A percentile compares a stretch with the other conserved stretches of the same genome.
Conservation (phyloP, 2,113 vertebrate genomes). For the Turdus rufiventris region DNA sequence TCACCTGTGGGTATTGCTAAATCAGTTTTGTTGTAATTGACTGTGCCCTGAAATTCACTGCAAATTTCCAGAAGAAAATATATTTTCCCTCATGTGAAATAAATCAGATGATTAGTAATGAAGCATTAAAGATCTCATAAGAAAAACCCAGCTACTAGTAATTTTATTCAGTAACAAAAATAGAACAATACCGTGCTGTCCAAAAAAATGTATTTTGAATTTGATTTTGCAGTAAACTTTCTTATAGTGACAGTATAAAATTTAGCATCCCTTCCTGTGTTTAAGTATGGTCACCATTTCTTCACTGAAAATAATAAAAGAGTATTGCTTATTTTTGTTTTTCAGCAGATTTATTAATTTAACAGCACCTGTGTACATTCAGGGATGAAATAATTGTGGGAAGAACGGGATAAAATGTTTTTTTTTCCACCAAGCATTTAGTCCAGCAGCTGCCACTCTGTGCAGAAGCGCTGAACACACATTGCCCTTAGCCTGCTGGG, state of each 20-base stretch:
- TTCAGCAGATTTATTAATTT: neutral
- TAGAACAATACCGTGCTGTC: neutral
- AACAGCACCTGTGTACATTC: neutral
- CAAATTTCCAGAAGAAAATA: neutral
- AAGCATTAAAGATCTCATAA: neutral
- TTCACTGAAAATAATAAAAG: neutral
- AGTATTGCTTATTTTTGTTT: conserved; percentile 6
- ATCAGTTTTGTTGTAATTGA: neutral
- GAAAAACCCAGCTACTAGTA: neutral
- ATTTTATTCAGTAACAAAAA: neutral
- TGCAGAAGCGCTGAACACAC: neutral
- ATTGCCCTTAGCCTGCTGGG: neutral
- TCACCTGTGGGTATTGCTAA: conserved; percentile 17
- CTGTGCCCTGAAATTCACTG: neutral
- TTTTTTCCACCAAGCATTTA: neutral
- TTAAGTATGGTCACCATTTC: neutral
- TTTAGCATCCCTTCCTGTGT: conserved; percentile 1
- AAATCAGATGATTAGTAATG: neutral
- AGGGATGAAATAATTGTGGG: neutral
- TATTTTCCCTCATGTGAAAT: conserved; percentile 2
- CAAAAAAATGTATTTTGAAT: neutral
- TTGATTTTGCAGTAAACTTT: neutral
- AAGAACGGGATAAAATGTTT: neutral
- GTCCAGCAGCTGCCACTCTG: neutral
- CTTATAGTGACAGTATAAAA: neutral